A percentile compares a stretch with the other conserved stretches of the same genome.
Evolutionary conservation across 2,113 vertebrate species (phyloP).

Genomic region (Xenopus tropicalis): DNA sequence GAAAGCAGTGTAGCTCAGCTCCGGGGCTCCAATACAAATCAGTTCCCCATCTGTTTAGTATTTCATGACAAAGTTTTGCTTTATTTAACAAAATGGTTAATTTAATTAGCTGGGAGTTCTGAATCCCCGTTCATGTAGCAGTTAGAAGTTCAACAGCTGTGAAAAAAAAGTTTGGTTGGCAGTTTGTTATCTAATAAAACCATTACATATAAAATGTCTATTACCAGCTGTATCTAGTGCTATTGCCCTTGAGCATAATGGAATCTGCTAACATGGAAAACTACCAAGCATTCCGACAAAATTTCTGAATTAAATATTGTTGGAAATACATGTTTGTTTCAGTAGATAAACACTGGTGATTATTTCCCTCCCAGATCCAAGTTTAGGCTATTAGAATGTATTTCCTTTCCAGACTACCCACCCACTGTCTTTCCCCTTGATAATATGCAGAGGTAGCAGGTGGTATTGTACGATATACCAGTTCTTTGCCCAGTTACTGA

Average conservation of each 20-base stretch:
- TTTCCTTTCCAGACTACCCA: conserved; percentile 8
- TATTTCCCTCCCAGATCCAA: too few species aligned
- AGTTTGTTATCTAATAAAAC: conserved; percentile 54
- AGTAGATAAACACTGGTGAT: conserved; percentile 18
- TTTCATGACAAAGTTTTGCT: conserved; percentile 51
- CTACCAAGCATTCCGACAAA: conserved; percentile 6
- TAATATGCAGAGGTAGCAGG: too few species aligned
- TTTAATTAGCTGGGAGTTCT: conserved; percentile 58
- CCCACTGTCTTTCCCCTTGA: neutral
- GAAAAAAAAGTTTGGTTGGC: conserved; percentile 44
- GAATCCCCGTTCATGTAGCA: conserved; percentile 51
- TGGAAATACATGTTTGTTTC: neutral
- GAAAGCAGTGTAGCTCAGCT: conserved; percentile 36
- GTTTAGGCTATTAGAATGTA: too few species aligned
- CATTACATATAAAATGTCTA: conserved; percentile 56
- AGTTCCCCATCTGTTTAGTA: conserved; percentile 49
- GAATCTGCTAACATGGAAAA: conserved; percentile 21
- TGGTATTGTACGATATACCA: too few species aligned
- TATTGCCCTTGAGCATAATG: conserved; percentile 39
- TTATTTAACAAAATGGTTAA: conserved; percentile 57
- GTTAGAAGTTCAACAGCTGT: conserved; percentile 56
- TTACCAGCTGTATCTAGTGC: conserved; percentile 31
- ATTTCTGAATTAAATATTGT: conserved; percentile 11
- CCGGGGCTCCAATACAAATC: conserved; percentile 48
- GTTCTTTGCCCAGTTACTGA: too few species aligned